A percentile compares a stretch with the other conserved stretches of the same genome.
phyloP scores from a whole-genome alignment of 2,797 vertebrate genomes.

The Syndactyla subalaris region DNA sequence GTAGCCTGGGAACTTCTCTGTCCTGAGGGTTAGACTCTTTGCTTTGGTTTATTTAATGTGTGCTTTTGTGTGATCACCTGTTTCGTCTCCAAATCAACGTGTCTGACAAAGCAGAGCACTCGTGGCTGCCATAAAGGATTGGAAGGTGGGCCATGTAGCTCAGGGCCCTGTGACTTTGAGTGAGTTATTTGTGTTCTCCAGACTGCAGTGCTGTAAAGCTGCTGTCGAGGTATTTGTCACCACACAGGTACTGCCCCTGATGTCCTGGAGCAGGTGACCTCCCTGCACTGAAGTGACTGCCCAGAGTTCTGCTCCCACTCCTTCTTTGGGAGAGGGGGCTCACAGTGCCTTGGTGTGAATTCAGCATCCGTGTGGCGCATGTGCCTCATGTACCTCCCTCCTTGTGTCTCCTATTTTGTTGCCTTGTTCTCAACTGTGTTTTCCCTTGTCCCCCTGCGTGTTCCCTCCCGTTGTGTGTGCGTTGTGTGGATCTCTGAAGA shows the following conservation, averaged over 20 bases:
- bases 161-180: not conserved
- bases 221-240: not conserved
- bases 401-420: constrained; percentile 60
- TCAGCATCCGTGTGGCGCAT: not conserved
- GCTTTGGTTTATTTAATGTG: not conserved
- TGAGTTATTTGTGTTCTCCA: not conserved
- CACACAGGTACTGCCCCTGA: not conserved
- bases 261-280: not conserved
- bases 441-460: constrained; percentile 81
- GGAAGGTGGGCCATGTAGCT: not conserved
- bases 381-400: not conserved
- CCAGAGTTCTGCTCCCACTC: not conserved
- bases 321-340: not conserved
- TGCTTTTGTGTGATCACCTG: not conserved
- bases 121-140: not conserved
- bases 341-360: not conserved
- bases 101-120: not conserved
- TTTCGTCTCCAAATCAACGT: not conserved
- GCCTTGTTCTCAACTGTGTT: constrained; percentile 76
- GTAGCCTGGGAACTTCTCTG: not conserved
- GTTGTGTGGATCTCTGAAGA: constrained; percentile 89
- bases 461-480: constrained; percentile 81
- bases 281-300: not conserved
- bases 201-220: not conserved
- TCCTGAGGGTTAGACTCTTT: not conserved